Percentiles rank a stretch among this genome's conserved stretches.
These are phyloP conservation scores for Pecten maximus DNA, from an alignment of 2,888 invertebrate species.

Conservation along the genomic window DNA sequence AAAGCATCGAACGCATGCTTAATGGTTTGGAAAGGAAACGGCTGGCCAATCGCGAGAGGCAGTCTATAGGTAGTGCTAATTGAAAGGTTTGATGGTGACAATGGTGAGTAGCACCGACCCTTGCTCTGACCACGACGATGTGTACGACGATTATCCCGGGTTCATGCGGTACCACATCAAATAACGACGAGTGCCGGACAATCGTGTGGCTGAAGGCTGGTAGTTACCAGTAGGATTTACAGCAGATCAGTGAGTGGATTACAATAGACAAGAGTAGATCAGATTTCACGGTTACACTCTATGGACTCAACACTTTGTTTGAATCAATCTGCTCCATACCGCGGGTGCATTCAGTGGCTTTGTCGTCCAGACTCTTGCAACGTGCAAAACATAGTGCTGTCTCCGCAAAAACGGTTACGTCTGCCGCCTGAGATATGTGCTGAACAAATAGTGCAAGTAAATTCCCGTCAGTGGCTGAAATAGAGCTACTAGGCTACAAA, in stretches of 20 bases:
- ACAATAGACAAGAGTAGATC: neutral
- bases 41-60: conserved; percentile 56
- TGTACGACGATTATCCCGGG: neutral
- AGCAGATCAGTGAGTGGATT: neutral
- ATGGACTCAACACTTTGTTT: conserved; percentile 14
- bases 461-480: neutral
- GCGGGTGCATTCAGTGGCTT: neutral
- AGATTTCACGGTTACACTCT: neutral
- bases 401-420: neutral
- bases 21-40: conserved; percentile 92
- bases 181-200: conserved; percentile 11
- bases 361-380: neutral
- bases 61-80: conserved; percentile 29
- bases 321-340: neutral
- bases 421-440: neutral
- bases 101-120: neutral
- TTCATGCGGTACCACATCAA: conserved; percentile 22
- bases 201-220: neutral
- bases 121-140: neutral
- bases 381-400: neutral
- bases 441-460: conserved; percentile 1
- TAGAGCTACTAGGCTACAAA: neutral
- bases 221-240: conserved; percentile 25
- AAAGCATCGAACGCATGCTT: conserved; percentile 98
- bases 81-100: neutral